A percentile compares a stretch with the other conserved stretches of the same genome.
Conservation (phyloP, 2,888 invertebrate genomes). For the Perizoma affinitatum region DNA sequence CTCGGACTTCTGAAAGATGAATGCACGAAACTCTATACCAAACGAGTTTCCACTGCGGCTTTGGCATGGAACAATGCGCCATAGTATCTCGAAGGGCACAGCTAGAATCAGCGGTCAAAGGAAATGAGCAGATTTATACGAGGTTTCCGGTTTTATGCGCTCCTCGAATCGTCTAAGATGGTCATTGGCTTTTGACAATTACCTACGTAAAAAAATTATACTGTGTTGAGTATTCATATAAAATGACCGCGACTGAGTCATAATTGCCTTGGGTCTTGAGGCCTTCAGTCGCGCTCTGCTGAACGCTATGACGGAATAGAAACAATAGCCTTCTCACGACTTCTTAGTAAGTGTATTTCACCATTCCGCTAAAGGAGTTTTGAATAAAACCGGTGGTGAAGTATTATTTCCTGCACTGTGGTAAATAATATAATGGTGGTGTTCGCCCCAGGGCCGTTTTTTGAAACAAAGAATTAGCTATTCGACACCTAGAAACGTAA, state of each 20-base stretch:
- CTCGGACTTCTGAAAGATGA: conserved; percentile 39
- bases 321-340: conserved; percentile 70
- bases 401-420: conserved; percentile 40
- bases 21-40: conserved; percentile 59
- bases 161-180: background rate
- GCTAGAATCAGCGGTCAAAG: conserved; percentile 22
- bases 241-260: conserved; percentile 49
- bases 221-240: conserved; percentile 18
- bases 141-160: conserved; percentile 4
- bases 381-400: conserved; percentile 28
- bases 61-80: conserved; percentile 56
- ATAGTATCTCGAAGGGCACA: conserved; percentile 40
- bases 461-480: conserved; percentile 29
- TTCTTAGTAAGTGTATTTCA: conserved; percentile 51
- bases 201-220: background rate
- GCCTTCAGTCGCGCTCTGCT: conserved; percentile 65
- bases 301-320: conserved; percentile 60
- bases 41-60: conserved; percentile 59
- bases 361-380: conserved; percentile 45
- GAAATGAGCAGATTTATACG: conserved; percentile 16
- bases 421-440: conserved; percentile 21
- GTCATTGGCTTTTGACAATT: background rate
- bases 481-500: conserved; percentile 22
- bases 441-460: conserved; percentile 40
- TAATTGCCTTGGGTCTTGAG: conserved; percentile 49